Percentiles rank a stretch among this genome's conserved stretches.
Evolutionary conservation across 1,140 invertebrate genomes (phyloP).

Genomic region (Oreohelix idahoensis): DNA sequence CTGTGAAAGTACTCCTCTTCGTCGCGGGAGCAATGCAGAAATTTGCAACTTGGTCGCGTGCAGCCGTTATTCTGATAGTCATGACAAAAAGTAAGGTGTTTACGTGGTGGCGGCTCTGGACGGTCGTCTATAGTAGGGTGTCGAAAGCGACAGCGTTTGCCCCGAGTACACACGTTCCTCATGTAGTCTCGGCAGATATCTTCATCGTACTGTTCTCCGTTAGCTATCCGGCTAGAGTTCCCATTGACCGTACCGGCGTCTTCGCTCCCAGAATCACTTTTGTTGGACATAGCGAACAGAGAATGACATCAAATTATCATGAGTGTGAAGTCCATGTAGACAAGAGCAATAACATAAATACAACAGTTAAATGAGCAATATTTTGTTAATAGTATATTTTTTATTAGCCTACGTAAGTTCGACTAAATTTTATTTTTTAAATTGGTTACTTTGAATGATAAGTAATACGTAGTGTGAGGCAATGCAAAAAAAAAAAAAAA

Average conservation of each 20-base stretch:
- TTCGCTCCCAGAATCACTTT: conserved; percentile 68
- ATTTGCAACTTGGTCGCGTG: conserved; percentile 78
- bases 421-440: neutral
- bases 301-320: neutral
- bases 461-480: neutral
- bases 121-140: conserved; percentile 62
- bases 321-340: neutral
- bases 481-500: too few relatives aligned
- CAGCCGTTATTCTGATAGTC: conserved; percentile 84
- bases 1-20: conserved; percentile 84
- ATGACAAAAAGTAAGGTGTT: conserved; percentile 83
- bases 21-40: conserved; percentile 84
- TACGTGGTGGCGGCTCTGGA: conserved; percentile 48
- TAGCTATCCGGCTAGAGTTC: conserved; percentile 2
- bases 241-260: conserved; percentile 38
- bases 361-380: neutral
- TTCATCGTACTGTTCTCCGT: conserved; percentile 56
- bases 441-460: neutral
- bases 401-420: neutral
- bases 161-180: conserved; percentile 82
- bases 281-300: conserved; percentile 63
- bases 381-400: neutral
- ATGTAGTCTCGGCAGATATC: conserved; percentile 78
- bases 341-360: neutral
- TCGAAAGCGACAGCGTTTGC: conserved; percentile 82